Conservation (phyloP, 2,888 invertebrate genomes). For the Caradrina clavipalpis region DNA sequence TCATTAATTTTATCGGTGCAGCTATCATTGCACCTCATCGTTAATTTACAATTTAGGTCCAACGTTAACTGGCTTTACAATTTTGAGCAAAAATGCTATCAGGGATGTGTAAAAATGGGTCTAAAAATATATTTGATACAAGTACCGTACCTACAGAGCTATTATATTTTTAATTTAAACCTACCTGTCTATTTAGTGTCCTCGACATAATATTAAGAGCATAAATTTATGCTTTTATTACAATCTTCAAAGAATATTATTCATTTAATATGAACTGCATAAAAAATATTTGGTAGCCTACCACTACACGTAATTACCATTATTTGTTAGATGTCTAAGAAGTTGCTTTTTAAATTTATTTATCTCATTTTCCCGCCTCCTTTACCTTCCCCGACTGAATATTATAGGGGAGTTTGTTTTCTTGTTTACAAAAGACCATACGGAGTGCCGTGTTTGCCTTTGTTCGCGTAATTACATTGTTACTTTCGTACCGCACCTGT, state of each 20-base stretch:
- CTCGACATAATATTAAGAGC: neutral
- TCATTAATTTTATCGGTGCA: conserved; percentile 1
- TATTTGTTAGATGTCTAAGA: conserved; percentile 21
- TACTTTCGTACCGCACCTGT: conserved; percentile 72
- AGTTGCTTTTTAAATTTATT: conserved; percentile 43
- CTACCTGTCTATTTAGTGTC: neutral
- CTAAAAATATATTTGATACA: neutral
- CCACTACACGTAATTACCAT: conserved; percentile 28
- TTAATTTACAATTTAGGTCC: conserved; percentile 30
- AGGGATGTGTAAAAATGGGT: conserved; percentile 1
- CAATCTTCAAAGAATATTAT: neutral
- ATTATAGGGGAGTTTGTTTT: conserved; percentile 71
- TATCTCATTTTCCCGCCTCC: conserved; percentile 54
- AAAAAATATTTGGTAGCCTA: neutral
- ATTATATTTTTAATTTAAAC: neutral
- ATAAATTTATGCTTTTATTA: neutral
- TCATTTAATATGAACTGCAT: neutral
- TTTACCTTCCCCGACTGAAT: conserved; percentile 59
- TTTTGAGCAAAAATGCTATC: conserved; percentile 1
- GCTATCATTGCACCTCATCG: conserved; percentile 2
- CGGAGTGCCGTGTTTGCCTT: conserved; percentile 70
- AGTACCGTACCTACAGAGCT: neutral
- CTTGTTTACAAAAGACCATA: conserved; percentile 77
- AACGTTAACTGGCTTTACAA: neutral
- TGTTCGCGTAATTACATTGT: conserved; percentile 75